These are phyloP conservation scores for Poecile atricapillus DNA, from an alignment of 2,113 vertebrate genomes.

Conservation along the genomic window DNA sequence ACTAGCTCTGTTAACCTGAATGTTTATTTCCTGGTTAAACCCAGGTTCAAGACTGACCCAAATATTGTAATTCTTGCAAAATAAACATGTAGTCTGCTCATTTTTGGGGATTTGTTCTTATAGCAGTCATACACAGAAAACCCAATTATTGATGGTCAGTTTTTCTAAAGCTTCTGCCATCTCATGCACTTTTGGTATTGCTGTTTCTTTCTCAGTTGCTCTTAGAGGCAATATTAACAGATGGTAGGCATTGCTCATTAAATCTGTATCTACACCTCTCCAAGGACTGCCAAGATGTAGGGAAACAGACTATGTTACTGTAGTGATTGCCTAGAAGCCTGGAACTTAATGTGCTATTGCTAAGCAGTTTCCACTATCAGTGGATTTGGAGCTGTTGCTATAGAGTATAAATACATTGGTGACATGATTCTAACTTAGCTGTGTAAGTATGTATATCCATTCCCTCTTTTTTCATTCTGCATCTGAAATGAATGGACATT, in stretches of 20 bases:
- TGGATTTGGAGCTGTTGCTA: conserved; percentile 7
- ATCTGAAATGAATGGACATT: neutral
- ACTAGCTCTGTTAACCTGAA: neutral
- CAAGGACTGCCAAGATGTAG: conserved; percentile 52
- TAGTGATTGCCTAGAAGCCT: neutral
- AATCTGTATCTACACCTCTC: conserved; percentile 58
- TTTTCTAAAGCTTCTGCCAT: conserved; percentile 37
- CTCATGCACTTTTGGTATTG: neutral
- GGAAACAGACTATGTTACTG: conserved; percentile 55
- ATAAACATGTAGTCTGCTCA: neutral
- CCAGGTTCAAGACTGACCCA: neutral
- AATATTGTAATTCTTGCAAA: neutral
- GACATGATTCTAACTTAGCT: neutral
- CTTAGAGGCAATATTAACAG: conserved; percentile 66
- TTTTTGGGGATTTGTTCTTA: neutral
- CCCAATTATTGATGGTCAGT: neutral
- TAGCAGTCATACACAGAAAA: neutral
- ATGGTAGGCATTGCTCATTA: conserved; percentile 68
- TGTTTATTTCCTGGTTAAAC: neutral
- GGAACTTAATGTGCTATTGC: conserved; percentile 14
- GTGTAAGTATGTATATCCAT: neutral
- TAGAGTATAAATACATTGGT: neutral
- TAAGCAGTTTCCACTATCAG: neutral
- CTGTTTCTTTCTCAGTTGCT: conserved; percentile 52
- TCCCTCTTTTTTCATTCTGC: neutral